Evolutionary conservation across 2,797 vertebrate species (phyloP), one percentile per base, ranked within the genome.

Genomic region (Eospalax fontanierii): DNA sequence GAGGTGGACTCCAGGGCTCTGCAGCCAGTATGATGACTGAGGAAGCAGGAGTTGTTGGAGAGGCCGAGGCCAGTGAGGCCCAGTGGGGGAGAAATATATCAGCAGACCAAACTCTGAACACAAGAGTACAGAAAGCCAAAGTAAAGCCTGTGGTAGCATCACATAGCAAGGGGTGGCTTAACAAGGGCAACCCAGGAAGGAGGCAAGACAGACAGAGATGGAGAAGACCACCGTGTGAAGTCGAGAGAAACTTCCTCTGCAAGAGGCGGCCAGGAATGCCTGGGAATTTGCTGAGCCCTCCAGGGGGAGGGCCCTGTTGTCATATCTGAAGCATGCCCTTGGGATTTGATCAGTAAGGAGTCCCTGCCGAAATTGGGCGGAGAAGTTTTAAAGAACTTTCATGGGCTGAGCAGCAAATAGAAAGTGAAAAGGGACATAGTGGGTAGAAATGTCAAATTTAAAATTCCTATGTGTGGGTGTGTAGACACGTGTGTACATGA

Each of bases 211-310:
- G 71, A 75, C 61, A 61, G 79, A 65, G 83, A 19, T 26, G 28
- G 54, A 83, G 73, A n/a, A 59, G 28, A 3, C 33, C 46, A 46
- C 46, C 5, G 46, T 46, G 46, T 46, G 46, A 46, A 46, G 46
- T 46, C 9, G 38, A 73, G 16, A 61, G 50, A 40, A 78, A 76
- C 82, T 54, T 70, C 19, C 4, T 38, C 0, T 22, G 43, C 21
- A 33, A 33, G 15, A n/a, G 46, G 5, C 11, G 5, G 46, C 11
- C 6, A 35, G 4, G 12, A 2, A 7, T 24, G 5, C 6, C 28
- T 3, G 11, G 70, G 4, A 19, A 19, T 54, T 21, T 35, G n/a
- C 38, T 0, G 9, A 28, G 26, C 14, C 18, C 6, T 63, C n/a
- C 40, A 8, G n/a, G n/a, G 8, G 43, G 59, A 92, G 43, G 46